phyloP scores from a whole-genome alignment of 2,797 vertebrate species.

The Mormyrops attenuatus region DNA sequence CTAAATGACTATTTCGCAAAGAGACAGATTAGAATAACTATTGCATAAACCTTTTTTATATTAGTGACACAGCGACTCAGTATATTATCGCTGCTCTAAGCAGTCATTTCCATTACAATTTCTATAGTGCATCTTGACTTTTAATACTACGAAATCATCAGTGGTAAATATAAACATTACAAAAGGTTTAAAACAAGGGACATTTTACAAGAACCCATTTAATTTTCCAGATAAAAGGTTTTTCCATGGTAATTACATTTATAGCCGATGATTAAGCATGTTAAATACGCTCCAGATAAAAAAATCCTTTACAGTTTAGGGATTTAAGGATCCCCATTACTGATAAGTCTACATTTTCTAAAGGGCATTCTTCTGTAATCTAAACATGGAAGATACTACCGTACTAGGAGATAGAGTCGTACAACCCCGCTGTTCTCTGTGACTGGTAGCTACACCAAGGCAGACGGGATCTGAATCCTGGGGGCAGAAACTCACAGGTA shows the following conservation, averaged over 20 bases:
- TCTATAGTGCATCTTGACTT: not conserved
- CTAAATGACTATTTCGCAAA: not conserved
- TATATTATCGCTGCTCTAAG: constrained; percentile 16
- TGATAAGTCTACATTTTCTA: not conserved
- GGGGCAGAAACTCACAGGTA: not conserved
- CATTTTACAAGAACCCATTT: constrained; percentile 9
- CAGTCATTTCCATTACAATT: not conserved
- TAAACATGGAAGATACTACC: not conserved
- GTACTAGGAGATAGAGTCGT: not conserved
- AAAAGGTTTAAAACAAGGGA: not conserved
- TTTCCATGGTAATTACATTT: constrained; percentile 13
- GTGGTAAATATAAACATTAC: not conserved
- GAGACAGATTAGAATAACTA: not conserved
- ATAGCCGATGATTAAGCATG: not conserved
- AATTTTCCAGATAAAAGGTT: constrained; percentile 14
- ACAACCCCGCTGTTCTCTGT: not conserved
- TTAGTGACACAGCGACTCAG: not conserved
- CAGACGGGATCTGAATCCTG: not conserved
- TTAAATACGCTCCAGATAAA: not conserved
- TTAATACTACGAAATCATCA: not conserved
- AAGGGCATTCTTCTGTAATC: not conserved
- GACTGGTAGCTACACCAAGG: not conserved
- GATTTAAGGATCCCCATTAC: not conserved
- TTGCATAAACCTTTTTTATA: not conserved
- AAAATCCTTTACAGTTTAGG: constrained; percentile 11